phyloP scores from a whole-genome alignment of 2,888 invertebrate species.

The Pyrrhosoma nymphula region DNA sequence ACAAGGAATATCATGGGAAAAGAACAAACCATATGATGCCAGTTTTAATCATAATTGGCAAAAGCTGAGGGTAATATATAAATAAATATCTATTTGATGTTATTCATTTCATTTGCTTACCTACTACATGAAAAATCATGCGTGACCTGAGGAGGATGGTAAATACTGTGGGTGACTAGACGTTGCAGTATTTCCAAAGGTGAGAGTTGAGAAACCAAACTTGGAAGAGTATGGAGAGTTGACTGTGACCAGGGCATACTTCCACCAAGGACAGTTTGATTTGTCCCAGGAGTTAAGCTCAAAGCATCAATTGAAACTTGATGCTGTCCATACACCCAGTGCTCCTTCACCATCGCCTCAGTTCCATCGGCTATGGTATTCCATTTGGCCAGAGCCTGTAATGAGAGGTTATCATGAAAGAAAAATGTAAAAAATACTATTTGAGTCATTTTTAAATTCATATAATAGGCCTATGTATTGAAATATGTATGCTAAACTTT shows the following conservation, averaged over 20 bases:
- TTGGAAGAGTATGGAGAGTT: constrained; percentile 68
- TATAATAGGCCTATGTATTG: not conserved
- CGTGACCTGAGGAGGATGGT: constrained; percentile 80
- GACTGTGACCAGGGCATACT: constrained; percentile 46
- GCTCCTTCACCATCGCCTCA: constrained; percentile 80
- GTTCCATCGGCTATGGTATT: constrained; percentile 76
- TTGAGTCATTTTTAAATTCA: not conserved
- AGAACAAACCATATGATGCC: no score
- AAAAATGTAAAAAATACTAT: not conserved
- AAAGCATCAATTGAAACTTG: constrained; percentile 81
- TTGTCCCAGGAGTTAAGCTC: constrained; percentile 53
- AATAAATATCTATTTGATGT: not conserved
- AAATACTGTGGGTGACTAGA: constrained; percentile 82
- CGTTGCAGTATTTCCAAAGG: constrained; percentile 77
- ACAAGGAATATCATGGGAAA: no score
- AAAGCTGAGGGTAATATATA: not conserved
- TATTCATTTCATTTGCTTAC: constrained; percentile 71
- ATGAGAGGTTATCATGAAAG: not conserved
- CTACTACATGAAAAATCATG: constrained; percentile 82
- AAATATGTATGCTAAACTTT: no score
- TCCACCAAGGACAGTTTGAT: constrained; percentile 43
- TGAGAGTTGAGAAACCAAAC: constrained; percentile 71
- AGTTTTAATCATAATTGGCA: not conserved
- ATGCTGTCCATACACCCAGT: constrained; percentile 85
- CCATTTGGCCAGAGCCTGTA: constrained; percentile 46